Conservation (phyloP, 1,140 invertebrate genomes). For the Trigoniulus corallinus region DNA sequence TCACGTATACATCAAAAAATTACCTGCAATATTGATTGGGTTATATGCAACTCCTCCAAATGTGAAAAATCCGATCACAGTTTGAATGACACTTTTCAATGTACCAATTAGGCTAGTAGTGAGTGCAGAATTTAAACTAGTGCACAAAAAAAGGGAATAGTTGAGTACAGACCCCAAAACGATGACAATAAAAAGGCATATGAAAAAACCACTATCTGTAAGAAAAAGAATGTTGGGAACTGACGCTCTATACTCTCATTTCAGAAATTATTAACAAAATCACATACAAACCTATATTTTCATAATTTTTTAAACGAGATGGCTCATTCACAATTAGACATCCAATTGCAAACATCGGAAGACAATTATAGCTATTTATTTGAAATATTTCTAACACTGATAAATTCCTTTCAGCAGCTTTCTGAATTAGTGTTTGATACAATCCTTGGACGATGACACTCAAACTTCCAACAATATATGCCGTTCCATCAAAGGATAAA, state of each 20-base stretch:
- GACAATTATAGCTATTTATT: conserved; percentile 29
- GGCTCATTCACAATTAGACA: conserved; percentile 20
- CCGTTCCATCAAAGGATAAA: conserved; percentile 26
- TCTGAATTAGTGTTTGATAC: conserved; percentile 32
- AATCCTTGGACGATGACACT: conserved; percentile 32
- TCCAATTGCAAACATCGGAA: conserved; percentile 25
- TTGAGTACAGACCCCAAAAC: conserved; percentile 30
- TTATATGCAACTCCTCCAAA: conserved; percentile 29
- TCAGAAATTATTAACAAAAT: neutral
- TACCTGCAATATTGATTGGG: conserved; percentile 21
- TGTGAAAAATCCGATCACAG: conserved; percentile 30
- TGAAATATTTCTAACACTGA: conserved; percentile 26
- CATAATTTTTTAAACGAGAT: conserved; percentile 1
- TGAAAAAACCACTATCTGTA: conserved; percentile 21
- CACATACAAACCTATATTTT: neutral
- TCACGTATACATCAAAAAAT: neutral
- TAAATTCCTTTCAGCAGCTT: conserved; percentile 21
- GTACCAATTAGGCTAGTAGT: conserved; percentile 33
- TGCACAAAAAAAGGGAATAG: conserved; percentile 34
- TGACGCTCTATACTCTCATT: neutral
- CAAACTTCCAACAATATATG: conserved; percentile 28
- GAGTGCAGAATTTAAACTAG: conserved; percentile 30
- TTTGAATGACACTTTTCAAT: conserved; percentile 30
- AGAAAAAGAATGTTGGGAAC: conserved; percentile 6
- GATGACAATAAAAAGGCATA: conserved; percentile 24